phyloP scores from a whole-genome alignment of 2,113 vertebrate species.

The Helogale parvula region DNA sequence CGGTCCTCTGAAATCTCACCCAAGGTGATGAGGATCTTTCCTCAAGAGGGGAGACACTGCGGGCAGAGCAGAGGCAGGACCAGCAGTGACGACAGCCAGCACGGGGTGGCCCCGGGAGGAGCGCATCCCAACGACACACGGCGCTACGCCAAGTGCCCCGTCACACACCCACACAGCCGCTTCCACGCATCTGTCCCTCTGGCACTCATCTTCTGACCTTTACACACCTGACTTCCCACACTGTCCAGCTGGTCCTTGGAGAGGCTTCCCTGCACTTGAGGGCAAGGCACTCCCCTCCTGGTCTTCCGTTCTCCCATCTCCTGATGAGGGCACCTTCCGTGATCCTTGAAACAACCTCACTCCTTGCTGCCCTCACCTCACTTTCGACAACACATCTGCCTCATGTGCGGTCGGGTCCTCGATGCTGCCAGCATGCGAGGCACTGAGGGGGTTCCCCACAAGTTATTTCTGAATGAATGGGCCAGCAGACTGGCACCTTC shows the following conservation, averaged over 20 bases:
- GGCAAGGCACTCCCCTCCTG: fast-evolving
- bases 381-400: not conserved
- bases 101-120: no score
- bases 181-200: not conserved
- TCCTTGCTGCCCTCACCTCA: not conserved
- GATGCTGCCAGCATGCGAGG: fast-evolving
- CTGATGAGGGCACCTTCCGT: no score
- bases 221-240: not conserved
- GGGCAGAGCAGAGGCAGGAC: not conserved
- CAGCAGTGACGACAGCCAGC: fast-evolving
- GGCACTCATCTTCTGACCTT: not conserved
- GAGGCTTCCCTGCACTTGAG: not conserved
- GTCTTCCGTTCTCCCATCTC: not conserved
- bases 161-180: not conserved
- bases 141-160: fast-evolving
- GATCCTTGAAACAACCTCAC: not conserved
- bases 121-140: fast-evolving
- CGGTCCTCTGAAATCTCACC: not conserved
- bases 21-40: not conserved
- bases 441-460: not conserved
- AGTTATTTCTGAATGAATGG: not conserved
- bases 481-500: not conserved
- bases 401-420: fast-evolving
- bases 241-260: not conserved
- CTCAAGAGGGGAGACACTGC: fast-evolving